Evolutionary conservation across 2,113 vertebrate genomes (phyloP), one percentile per base, ranked within the genome.

Genomic region (Theristicus caerulescens): DNA sequence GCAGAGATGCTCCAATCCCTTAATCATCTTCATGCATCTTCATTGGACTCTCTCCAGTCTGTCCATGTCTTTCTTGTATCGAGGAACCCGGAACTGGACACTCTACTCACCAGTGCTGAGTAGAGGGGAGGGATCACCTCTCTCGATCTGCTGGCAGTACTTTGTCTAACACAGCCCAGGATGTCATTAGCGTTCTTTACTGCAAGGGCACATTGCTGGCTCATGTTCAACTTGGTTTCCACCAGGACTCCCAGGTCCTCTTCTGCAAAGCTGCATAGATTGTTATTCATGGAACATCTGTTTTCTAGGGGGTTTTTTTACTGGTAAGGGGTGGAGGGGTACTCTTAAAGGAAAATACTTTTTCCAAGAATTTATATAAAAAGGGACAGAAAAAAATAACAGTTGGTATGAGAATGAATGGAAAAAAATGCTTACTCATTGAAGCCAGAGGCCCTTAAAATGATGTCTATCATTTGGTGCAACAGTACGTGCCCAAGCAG

Each of bases 81-180:
- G 24, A 6, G 0, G 1, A 44, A 3, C 25, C 46, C 1, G 1
- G 34, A 61, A 49, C 6, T 36, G 26, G 24, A 16, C 24, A 47
- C 5, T 25, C 27, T 6, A 51, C 2, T 38, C 76, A 62, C 4
- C 31, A 36, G 10, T n/a, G 21, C 17, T 32, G n/a, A 64, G 24
- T 7, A 69, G 47, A 62, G 25, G 5, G 16, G 29, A 83, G 55
- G 40, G 24, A 10, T 55, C 34, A 55, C 11, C 44, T 44, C 17
- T 32, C 12, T 72, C 4, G 0, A 36, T 7, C 38, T 72, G 24
- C 51, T 21, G 32, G 8, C 9, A 16, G 20, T 27, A 6, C 29
- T 59, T 58, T 16, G 20, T 31, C 10, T 54, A 73, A 66, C 26
- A 18, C 42, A 86, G 40, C 10, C 7, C 26, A 82, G 77, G 32